phyloP scores from a whole-genome alignment of 1,140 invertebrate species.

The Drosophila guanche region DNA sequence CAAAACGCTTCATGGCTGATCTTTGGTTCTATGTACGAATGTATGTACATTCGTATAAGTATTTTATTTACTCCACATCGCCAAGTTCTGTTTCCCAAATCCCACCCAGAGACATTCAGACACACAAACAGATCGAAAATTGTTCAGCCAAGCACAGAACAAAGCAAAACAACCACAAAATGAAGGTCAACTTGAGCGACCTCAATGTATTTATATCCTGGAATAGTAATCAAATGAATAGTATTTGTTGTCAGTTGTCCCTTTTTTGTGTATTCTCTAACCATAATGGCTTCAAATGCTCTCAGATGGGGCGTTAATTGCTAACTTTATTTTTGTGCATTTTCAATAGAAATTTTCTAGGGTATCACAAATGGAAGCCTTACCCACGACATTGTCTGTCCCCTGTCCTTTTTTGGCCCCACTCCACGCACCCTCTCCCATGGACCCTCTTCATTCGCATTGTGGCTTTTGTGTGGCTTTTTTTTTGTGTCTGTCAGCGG shows the following conservation, averaged over 20 bases:
- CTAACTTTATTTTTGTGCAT: too few species aligned
- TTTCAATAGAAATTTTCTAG: too few species aligned
- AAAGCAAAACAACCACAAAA: not conserved
- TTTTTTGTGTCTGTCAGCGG: constrained; percentile 24
- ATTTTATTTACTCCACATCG: constrained; percentile 28
- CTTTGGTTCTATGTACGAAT: not conserved
- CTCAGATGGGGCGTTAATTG: too few species aligned
- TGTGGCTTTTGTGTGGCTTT: constrained; percentile 21
- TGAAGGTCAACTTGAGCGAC: not conserved
- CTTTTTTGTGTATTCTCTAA: too few species aligned
- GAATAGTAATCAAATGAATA: too few species aligned
- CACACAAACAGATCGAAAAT: constrained; percentile 36
- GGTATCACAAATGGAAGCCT: not conserved
- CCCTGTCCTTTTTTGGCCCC: not conserved
- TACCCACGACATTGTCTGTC: constrained; percentile 40
- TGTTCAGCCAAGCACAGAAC: constrained; percentile 15
- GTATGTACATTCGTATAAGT: constrained; percentile 4
- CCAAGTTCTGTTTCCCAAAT: constrained; percentile 20
- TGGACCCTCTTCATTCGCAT: constrained; percentile 6
- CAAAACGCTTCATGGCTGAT: constrained; percentile 17
- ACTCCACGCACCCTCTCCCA: not conserved
- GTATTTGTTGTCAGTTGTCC: too few species aligned
- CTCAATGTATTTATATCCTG: too few species aligned
- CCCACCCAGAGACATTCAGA: constrained; percentile 1
- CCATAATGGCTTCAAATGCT: too few species aligned